Conservation (phyloP, 2,113 vertebrate species). For the Petrocephalus microphthalmus region DNA sequence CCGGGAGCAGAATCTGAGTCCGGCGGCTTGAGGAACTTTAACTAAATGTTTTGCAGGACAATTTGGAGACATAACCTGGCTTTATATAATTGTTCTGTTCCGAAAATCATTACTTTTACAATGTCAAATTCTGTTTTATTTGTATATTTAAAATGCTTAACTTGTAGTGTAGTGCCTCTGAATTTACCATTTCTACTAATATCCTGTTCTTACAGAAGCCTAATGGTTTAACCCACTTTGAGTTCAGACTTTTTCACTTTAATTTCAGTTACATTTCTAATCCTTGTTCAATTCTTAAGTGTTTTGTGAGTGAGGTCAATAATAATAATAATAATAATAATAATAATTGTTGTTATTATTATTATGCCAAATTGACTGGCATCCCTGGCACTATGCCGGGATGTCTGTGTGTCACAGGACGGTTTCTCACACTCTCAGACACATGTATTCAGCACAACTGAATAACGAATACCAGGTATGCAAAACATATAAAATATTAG, state of each 20-base stretch:
- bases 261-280: not conserved
- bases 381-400: not conserved
- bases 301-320: not conserved
- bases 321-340: not conserved
- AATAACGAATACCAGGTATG: not conserved
- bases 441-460: not conserved
- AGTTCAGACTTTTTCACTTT: not conserved
- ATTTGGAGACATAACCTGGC: conserved; percentile 41
- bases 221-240: not conserved
- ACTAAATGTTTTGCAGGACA: conserved; percentile 39
- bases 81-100: conserved; percentile 45
- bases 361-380: not conserved
- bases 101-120: conserved; percentile 49
- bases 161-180: conserved; percentile 21
- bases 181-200: conserved; percentile 23
- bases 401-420: not conserved
- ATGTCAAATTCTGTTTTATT: conserved; percentile 44
- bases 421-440: not conserved
- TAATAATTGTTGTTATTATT: not conserved
- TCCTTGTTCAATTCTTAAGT: not conserved
- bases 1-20: conserved; percentile 30
- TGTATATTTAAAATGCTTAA: conserved; percentile 39
- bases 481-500: not conserved
- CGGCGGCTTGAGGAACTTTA: conserved; percentile 41
- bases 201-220: not conserved